Evolutionary conservation across 2,113 vertebrate species (phyloP), one percentile per base, ranked within the genome.

Genomic region (Arizona elegans): DNA sequence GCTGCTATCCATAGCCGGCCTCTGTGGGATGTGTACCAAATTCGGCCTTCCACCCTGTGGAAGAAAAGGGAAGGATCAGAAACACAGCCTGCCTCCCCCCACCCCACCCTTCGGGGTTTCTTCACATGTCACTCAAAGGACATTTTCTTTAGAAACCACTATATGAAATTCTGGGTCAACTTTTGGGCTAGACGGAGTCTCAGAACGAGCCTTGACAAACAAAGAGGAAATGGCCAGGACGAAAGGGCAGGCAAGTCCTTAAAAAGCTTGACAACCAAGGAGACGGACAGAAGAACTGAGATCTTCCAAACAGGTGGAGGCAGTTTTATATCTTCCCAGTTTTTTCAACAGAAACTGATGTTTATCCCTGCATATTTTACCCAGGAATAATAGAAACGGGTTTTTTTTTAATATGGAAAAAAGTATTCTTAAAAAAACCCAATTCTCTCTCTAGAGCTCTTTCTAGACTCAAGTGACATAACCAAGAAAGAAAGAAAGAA

Each of bases 1-100:
- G 99, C 98, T 94, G 99, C 98, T 59, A 99, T 99, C 99, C 99
- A 99, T 56, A 99, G 97, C 58, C 98, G 98, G 54, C 99, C 99
- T 90, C 99, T 97, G 86, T 99, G 99, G 55, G 99, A 98, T 0
- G 98, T 98, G 96, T 99, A 99, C 99, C 99, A 99, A 12, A 98
- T 98, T 96, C 99, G 98, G 88, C 99, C 99, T 96, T 99, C 99
- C 90, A 99, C 98, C 96, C 99, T 99, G 94, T 58, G 96, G 65
- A 92, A 88, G 96, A 92, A 9, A 94, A 17, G 53, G 13, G 9
- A 19, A 87, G 53, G 24, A 11, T 59, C 54, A 50, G 70, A 15
- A 50, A 58, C 26, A 23, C 26, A 81, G 52, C 29, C 55, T 17
- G 56, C 9, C 17, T 26, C 85, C 43, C 43, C 43, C 4, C 43